phyloP scores from a whole-genome alignment of 2,888 invertebrate species.

The Junonia oenone region DNA sequence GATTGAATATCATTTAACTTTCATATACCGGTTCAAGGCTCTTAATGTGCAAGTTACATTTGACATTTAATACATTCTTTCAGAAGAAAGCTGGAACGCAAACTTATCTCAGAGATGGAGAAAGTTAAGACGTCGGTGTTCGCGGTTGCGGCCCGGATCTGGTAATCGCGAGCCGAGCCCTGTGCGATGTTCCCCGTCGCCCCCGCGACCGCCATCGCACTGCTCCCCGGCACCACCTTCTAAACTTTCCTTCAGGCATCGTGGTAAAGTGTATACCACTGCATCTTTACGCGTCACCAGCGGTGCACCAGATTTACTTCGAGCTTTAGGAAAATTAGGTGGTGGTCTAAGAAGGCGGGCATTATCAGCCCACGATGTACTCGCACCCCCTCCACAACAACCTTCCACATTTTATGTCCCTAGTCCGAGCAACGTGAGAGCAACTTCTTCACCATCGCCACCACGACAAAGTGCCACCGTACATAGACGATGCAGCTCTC shows the following conservation, averaged over 20 bases:
- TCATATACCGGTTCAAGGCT: slow-evolving; percentile 11
- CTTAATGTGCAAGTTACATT: slow-evolving; percentile 7
- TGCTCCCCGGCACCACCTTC: slow-evolving; percentile 71
- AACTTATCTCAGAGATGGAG: slow-evolving; percentile 88
- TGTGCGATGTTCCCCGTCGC: slow-evolving; percentile 78
- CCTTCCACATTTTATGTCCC: slow-evolving; percentile 86
- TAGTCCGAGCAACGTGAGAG: slow-evolving; percentile 74
- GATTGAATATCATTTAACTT: slow-evolving; percentile 5
- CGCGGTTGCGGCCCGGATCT: slow-evolving; percentile 83
- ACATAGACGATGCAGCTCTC: slow-evolving; percentile 66
- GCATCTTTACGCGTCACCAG: slow-evolving; percentile 70
- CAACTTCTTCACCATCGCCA: slow-evolving; percentile 64
- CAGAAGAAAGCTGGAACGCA: slow-evolving; percentile 87
- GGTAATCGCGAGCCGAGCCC: slow-evolving; percentile 76
- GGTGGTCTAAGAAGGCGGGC: slow-evolving; percentile 84
- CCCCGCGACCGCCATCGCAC: slow-evolving; percentile 70
- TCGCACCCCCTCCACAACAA: slow-evolving; percentile 76
- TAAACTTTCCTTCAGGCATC: slow-evolving; percentile 69
- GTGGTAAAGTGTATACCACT: slow-evolving; percentile 73
- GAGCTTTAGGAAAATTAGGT: slow-evolving; percentile 84
- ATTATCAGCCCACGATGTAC: slow-evolving; percentile 84
- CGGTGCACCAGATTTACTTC: slow-evolving; percentile 83
- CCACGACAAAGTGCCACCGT: slow-evolving; percentile 58
- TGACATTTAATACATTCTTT: slow-evolving; percentile 38
- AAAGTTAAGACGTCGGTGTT: slow-evolving; percentile 84